Base-by-base conservation (phyloP, 2,113 vertebrate species). In the Lamprologus ornatipinnis region DNA sequence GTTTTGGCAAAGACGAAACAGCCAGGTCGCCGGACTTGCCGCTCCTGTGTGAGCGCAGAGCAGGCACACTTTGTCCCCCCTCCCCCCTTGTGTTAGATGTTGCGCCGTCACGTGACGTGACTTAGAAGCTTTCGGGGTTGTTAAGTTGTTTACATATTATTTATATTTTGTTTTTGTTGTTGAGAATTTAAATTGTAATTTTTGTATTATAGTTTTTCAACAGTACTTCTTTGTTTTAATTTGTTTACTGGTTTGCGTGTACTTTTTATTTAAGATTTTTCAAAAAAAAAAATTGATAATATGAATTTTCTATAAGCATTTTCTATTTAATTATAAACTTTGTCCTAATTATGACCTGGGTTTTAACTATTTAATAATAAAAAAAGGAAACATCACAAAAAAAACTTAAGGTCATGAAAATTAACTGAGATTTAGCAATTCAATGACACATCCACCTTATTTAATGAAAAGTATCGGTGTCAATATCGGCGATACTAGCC, bases 241-340 rank as follows among this genome's bases (percentile, higher is more conserved):
- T 31, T 58, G 5, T 58, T 58, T 58, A 58, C 26, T 17, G 55
- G 14, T 31, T 58, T 58, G 7, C 0, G 7, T 17, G 55, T 2
- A 58, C 7, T 58, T 58, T 58, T 58, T 58, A 31, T 31, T 31
- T 31, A 58, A 31, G 26, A 31, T 17, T 58, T 58, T 58, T 58
- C 7, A 2, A 31, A 58, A 15, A 0, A 31, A 19, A 2, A 2
- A 7, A 0, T 3, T 26, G 2, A 58, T 58, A 58, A 58, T 58
- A 58, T 31, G 3, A 1, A 58, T 58, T 58, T 31, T 58, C 14
- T 58, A 58, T 58, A 1, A 58, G 55, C 55, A 58, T 58, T 58
- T 58, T 58, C 0, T 2, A 58, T 58, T 31, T 58, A 31, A 31
- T 17, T 58, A 31, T 58, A 17, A 58, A 31, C 14, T 58, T 31